Base-by-base conservation (phyloP, 1,140 invertebrate species). In the Heliconius nattereri region DNA sequence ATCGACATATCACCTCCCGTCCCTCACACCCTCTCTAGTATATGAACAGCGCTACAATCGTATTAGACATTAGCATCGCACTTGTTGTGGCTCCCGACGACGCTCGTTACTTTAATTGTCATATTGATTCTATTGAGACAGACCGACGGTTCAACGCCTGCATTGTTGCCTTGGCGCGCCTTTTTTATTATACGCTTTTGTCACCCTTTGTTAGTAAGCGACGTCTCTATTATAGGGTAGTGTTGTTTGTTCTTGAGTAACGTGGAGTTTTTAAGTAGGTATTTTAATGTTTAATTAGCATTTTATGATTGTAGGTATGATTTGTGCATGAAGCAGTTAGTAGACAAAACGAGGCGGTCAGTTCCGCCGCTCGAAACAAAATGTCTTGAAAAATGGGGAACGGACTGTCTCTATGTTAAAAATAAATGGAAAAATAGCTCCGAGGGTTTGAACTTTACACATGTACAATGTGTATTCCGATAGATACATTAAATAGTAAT, bases 61-160 rank as follows among this genome's bases (percentile, higher is more conserved):
- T 88, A 92, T 91, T 90, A 92, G 87, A 91, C 89, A 90, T 92
- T 90, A 91, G 87, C 83, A 85, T 86, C 86, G 85, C 81, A 85
- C 84, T 84, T 85, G 83, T 84, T 85, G 79, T 82, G 82, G 73
- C 78, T 70, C 72, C 82, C 70, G 82, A 72, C 73, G 76, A 52
- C 76, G 76, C 32, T 80, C 79, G 76, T 78, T 66, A 77, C 78
- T 84, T 82, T 84, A 84, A 84, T 83, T 83, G 81, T 83, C 81
- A 73, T 57, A 79, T 78, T 81, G 78, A 82, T 82, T 78, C 73
- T 76, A 80, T 82, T 81, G 76, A 84, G 81, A 40, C 49, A 57
- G 52, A 26, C 71, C 37, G 52, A 57, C 71, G 77, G 71, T 71
- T 82, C 71, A 26, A 49, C 54, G 71, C 54, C 40, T 72, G 57